Conservation (phyloP, 1,140 invertebrate genomes). For the Triops cancriformis region DNA sequence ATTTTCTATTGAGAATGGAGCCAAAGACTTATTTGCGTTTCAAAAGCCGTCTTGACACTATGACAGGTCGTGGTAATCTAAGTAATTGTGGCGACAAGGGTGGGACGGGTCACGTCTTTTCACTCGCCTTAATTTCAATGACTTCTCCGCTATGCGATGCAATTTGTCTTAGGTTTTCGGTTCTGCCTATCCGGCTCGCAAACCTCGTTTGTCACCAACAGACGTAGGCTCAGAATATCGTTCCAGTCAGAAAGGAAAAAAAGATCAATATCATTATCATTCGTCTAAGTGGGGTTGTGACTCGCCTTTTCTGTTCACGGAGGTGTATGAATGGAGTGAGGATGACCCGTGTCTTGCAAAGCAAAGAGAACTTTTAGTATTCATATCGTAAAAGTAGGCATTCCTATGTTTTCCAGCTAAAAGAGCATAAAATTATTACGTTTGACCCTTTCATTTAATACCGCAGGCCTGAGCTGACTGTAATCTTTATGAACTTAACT, state of each 20-base stretch:
- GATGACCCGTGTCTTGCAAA: neutral
- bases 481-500: too few relatives aligned
- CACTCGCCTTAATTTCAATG: neutral
- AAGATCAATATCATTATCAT: neutral
- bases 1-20: neutral
- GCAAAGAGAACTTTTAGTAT: neutral
- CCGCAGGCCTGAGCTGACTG: too few relatives aligned
- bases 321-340: neutral
- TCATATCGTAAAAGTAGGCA: neutral
- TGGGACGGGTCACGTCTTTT: neutral
- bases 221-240: neutral
- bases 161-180: neutral
- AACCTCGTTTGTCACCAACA: neutral
- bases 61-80: neutral
- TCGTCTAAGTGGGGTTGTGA: neutral
- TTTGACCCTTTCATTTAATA: too few relatives aligned
- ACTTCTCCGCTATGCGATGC: neutral
- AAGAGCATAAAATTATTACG: too few relatives aligned
- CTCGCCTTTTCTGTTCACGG: neutral
- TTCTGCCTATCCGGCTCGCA: neutral
- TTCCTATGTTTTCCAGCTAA: too few relatives aligned
- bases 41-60: neutral
- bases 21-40: neutral
- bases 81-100: constrained; percentile 9
- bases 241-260: neutral